Percentiles rank a stretch among this genome's conserved stretches.
Conservation (phyloP, 2,888 invertebrate genomes). For the Teleiodes luculella region DNA sequence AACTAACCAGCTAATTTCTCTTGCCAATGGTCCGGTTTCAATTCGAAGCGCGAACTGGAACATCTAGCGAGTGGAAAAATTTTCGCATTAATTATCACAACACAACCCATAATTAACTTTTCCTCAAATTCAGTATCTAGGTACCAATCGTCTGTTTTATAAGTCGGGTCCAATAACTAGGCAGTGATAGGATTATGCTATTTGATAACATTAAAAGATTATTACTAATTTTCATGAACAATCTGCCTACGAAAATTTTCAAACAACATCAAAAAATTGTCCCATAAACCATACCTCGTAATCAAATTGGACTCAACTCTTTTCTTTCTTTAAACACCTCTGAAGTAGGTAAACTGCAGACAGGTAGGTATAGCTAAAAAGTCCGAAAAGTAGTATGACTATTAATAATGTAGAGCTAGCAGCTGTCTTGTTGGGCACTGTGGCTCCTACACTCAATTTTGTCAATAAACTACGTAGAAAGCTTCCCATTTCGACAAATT, state of each 20-base stretch:
- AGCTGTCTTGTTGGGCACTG: constrained; percentile 32
- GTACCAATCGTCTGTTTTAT: no score
- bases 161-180: no score
- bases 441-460: constrained; percentile 27
- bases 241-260: no score
- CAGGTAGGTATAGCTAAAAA: not conserved
- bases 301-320: no score
- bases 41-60: constrained; percentile 1
- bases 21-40: constrained; percentile 10
- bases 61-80: constrained; percentile 5
- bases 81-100: not conserved
- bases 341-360: no score
- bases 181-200: no score
- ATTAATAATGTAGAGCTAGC: constrained; percentile 19
- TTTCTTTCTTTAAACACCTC: no score
- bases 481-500: constrained; percentile 31
- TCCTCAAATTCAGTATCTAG: no score
- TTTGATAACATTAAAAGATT: no score
- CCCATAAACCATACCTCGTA: not conserved
- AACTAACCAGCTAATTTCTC: constrained; percentile 14
- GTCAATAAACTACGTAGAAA: constrained; percentile 27
- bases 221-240: no score
- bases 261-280: not conserved
- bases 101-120: not conserved
- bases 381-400: constrained; percentile 4